These are phyloP conservation scores for Cyaniris semiargus DNA, from an alignment of 2,888 invertebrate genomes.

Conservation along the genomic window DNA sequence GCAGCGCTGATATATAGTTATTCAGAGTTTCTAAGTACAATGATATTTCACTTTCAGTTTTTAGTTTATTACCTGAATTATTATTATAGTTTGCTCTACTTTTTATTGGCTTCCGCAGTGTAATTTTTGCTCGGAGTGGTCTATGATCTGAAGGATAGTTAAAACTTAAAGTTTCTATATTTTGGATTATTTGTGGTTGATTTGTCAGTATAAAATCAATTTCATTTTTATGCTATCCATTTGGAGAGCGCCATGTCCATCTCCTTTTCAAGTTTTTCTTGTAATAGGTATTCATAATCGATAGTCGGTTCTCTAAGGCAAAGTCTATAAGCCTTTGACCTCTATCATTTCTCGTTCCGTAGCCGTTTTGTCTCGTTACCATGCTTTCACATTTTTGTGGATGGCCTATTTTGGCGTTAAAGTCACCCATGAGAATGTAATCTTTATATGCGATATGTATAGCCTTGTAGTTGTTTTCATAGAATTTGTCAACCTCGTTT, in stretches of 20 bases:
- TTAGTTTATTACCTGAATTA: neutral
- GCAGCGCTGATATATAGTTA: no score
- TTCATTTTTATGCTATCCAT: neutral
- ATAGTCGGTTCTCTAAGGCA: neutral
- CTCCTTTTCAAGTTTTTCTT: no score
- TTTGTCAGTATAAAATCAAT: neutral
- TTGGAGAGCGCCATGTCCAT: no score
- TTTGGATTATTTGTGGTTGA: neutral
- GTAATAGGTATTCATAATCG: neutral
- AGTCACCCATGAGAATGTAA: neutral
- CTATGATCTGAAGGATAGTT: neutral
- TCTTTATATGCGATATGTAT: neutral
- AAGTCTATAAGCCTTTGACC: constrained; percentile 8
- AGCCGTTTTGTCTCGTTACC: neutral
- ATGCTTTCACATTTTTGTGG: neutral
- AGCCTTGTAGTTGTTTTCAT: neutral
- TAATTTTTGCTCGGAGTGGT: neutral
- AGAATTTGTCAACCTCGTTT: neutral
- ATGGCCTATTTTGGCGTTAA: neutral
- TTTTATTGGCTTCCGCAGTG: neutral
- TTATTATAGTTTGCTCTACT: neutral
- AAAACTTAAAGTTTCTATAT: neutral
- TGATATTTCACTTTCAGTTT: no score
- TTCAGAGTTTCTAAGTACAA: no score
- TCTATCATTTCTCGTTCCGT: neutral